phyloP scores from a whole-genome alignment of 1,140 invertebrate genomes.

The Polyergus mexicanus region DNA sequence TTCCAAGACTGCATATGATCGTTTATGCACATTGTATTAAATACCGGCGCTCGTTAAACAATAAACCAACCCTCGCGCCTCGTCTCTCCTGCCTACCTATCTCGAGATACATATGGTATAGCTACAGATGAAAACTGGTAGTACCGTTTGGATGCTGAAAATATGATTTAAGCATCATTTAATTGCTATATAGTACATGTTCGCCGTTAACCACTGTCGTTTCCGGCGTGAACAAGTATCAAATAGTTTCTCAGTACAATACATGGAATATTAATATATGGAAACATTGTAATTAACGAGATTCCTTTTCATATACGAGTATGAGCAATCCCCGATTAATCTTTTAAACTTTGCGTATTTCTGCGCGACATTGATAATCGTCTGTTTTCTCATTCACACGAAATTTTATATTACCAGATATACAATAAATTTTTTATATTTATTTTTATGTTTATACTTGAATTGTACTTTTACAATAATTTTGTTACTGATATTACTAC shows the following conservation, averaged over 20 bases:
- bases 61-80: neutral
- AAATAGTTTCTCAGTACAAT: neutral
- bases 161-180: slow-evolving; percentile 50
- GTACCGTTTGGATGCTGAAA: slow-evolving; percentile 63
- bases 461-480: too few species aligned
- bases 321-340: neutral
- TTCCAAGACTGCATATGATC: slow-evolving; percentile 41
- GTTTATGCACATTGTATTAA: slow-evolving; percentile 31
- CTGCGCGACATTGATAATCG: too few species aligned
- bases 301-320: too few species aligned
- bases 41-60: slow-evolving; percentile 48
- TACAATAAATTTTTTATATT: too few species aligned
- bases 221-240: neutral
- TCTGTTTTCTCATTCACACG: too few species aligned
- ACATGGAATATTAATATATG: neutral
- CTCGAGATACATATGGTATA: neutral
- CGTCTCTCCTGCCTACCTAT: neutral
- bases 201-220: neutral
- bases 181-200: slow-evolving; percentile 34
- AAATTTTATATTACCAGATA: too few species aligned
- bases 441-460: too few species aligned
- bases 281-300: neutral
- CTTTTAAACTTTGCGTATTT: too few species aligned
- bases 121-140: slow-evolving; percentile 64
- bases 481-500: too few species aligned